Conservation (phyloP, 2,797 vertebrate species). For the Lacerta viridis region DNA sequence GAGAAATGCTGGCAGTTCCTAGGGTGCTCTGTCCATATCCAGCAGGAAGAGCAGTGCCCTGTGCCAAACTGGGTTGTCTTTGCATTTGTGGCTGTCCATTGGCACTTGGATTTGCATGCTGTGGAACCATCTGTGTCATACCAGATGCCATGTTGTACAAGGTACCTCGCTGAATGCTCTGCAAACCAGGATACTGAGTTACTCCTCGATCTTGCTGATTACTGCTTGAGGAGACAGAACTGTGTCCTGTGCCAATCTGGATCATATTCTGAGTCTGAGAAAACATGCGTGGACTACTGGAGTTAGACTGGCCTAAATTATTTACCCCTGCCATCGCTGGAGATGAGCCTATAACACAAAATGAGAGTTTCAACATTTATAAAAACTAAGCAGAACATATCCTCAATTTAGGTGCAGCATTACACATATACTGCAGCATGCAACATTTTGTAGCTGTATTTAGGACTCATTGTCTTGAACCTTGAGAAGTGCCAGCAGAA, state of each 20-base stretch:
- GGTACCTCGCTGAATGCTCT: slow-evolving; percentile 86
- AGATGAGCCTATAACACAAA: slow-evolving; percentile 85
- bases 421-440: neutral
- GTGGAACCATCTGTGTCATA: slow-evolving; percentile 84
- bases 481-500: neutral
- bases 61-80: slow-evolving; percentile 82
- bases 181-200: slow-evolving; percentile 85
- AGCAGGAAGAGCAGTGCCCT: slow-evolving; percentile 78
- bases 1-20: slow-evolving; percentile 81
- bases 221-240: slow-evolving; percentile 80
- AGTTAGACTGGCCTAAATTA: slow-evolving; percentile 86
- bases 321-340: slow-evolving; percentile 86
- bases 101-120: slow-evolving; percentile 79
- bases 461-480: neutral
- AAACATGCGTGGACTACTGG: slow-evolving; percentile 90
- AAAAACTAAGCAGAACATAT: neutral
- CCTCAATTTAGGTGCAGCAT: neutral
- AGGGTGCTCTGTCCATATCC: slow-evolving; percentile 89
- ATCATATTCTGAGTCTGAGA: slow-evolving; percentile 90
- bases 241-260: slow-evolving; percentile 87
- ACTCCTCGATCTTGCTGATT: slow-evolving; percentile 88
- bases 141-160: slow-evolving; percentile 85
- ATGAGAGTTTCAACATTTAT: slow-evolving; percentile 25
- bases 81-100: slow-evolving; percentile 83
- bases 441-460: slow-evolving; percentile 20